Conservation (phyloP, 2,888 invertebrate genomes). For the Copidosoma aretas region DNA sequence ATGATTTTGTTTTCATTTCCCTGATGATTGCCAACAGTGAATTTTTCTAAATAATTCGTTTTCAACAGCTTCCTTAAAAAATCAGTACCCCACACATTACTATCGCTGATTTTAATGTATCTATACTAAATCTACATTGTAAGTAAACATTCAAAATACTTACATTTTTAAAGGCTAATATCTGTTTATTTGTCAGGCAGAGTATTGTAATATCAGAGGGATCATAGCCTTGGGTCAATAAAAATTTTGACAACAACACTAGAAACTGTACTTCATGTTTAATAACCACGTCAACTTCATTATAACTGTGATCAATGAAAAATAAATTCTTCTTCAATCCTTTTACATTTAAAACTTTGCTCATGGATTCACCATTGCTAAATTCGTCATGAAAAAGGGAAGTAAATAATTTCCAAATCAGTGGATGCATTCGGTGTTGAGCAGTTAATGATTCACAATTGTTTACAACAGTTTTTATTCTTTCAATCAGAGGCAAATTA, state of each 20-base stretch:
- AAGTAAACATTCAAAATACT: neutral
- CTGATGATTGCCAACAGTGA: slow-evolving; percentile 23
- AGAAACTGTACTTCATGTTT: slow-evolving; percentile 5
- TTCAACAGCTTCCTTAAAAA: slow-evolving; percentile 1
- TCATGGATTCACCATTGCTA: neutral
- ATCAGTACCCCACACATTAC: too few species aligned
- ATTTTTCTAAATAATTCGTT: neutral
- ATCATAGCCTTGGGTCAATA: neutral
- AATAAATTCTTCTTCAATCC: slow-evolving; percentile 6
- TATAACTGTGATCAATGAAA: slow-evolving; percentile 1
- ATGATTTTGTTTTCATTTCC: slow-evolving; percentile 29
- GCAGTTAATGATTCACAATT: slow-evolving; percentile 10
- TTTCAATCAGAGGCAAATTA: slow-evolving; percentile 22
- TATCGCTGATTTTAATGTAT: too few species aligned
- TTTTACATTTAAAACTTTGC: neutral
- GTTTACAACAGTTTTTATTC: slow-evolving; percentile 13
- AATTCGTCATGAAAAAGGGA: slow-evolving; percentile 4
- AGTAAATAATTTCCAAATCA: slow-evolving; percentile 11
- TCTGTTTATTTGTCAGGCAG: neutral
- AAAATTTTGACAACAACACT: neutral
- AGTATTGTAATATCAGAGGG: neutral
- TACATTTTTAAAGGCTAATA: neutral
- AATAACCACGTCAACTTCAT: too few species aligned
- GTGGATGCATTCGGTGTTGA: slow-evolving; percentile 29
- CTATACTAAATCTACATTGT: too few species aligned